A percentile compares a stretch with the other conserved stretches of the same genome.
Conservation (phyloP, 2,797 vertebrate species). For the Coracias cyanogaster region DNA sequence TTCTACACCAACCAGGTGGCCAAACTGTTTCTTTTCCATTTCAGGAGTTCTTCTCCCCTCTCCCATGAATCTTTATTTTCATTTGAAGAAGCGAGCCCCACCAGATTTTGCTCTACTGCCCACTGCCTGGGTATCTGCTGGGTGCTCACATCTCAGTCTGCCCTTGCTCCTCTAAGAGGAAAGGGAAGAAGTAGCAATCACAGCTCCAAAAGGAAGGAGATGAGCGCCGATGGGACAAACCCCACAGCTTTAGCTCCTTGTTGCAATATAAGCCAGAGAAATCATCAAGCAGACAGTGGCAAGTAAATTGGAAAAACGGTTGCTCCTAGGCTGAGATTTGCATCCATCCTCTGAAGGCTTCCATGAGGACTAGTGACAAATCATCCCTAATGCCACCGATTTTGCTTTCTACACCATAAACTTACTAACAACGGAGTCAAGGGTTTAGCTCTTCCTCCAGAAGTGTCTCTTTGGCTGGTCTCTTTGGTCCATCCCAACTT, state of each 20-base stretch:
- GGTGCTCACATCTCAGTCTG: neutral
- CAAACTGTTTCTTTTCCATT: neutral
- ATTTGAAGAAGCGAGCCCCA: neutral
- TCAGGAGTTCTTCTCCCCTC: neutral
- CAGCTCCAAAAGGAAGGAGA: neutral
- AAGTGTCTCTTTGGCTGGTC: neutral
- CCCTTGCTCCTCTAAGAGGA: neutral
- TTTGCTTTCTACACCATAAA: neutral
- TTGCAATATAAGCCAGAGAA: neutral
- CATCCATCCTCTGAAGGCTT: neutral
- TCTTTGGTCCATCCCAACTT: neutral
- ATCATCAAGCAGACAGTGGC: neutral
- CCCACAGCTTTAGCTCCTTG: neutral
- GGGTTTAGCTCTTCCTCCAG: neutral
- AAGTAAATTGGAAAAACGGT: neutral
- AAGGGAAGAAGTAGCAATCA: neutral
- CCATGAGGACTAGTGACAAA: neutral
- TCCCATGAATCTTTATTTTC: neutral
- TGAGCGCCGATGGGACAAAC: neutral
- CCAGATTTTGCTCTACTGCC: neutral
- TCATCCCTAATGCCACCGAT: fast-evolving
- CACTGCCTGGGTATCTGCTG: neutral
- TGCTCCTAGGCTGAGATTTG: neutral
- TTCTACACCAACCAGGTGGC: neutral
- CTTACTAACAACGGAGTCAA: neutral